A percentile compares a stretch with the other conserved stretches of the same genome.
Evolutionary conservation across 2,888 invertebrate species (phyloP).

Genomic region (Synergus gifuensis): DNA sequence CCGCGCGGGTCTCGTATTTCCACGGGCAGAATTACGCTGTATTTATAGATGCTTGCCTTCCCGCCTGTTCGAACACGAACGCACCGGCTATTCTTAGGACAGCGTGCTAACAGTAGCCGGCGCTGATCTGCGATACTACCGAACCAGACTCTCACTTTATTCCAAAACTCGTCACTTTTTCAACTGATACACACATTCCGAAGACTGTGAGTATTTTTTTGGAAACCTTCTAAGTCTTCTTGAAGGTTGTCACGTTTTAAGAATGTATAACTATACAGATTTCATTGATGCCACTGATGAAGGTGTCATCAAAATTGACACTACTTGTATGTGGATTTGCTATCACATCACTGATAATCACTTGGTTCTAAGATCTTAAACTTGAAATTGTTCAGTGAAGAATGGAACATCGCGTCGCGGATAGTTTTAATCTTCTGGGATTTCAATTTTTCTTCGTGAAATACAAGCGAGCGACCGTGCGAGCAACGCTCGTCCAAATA

Average conservation of each 20-base stretch:
- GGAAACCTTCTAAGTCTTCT: not conserved
- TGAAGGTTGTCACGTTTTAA: not conserved
- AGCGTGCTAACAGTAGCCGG: conserved; percentile 57
- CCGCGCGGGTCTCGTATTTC: conserved; percentile 63
- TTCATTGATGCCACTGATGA: too few species aligned
- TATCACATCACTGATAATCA: not conserved
- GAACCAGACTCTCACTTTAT: conserved; percentile 43
- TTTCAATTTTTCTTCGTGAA: conserved; percentile 49
- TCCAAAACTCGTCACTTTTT: not conserved
- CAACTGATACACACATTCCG: not conserved
- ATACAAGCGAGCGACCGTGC: conserved; percentile 56
- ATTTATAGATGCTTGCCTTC: conserved; percentile 66
- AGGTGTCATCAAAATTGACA: not conserved
- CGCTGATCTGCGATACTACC: conserved; percentile 44
- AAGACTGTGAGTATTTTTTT: not conserved
- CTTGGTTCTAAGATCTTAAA: not conserved
- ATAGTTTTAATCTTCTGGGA: not conserved
- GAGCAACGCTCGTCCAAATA: conserved; percentile 64
- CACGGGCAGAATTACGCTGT: conserved; percentile 63
- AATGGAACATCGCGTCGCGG: not conserved
- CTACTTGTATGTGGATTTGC: not conserved
- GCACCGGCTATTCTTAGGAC: conserved; percentile 67
- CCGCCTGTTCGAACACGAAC: conserved; percentile 59
- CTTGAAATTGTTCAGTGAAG: not conserved
- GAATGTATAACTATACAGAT: too few species aligned